These are phyloP conservation scores for Stenodera caucasica DNA, from an alignment of 2,888 invertebrate species.

Conservation along the genomic window DNA sequence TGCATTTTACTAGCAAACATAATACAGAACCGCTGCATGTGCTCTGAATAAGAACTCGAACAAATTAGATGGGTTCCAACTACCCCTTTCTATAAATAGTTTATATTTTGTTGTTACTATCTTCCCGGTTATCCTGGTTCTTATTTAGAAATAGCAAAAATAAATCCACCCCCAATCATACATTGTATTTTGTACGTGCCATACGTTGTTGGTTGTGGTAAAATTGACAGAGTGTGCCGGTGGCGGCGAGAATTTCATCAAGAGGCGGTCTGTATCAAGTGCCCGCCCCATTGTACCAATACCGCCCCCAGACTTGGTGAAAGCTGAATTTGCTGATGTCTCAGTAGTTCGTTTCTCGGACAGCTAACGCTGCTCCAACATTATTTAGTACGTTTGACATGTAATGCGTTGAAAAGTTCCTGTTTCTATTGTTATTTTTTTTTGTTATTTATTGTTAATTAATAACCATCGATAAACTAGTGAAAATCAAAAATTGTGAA, in stretches of 20 bases:
- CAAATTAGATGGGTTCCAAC: background rate
- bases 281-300: slow-evolving; percentile 32
- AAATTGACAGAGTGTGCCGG: slow-evolving; percentile 32
- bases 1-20: no score
- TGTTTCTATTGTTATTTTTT: slow-evolving; percentile 30
- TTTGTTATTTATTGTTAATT: slow-evolving; percentile 17
- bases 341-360: slow-evolving; percentile 29
- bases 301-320: slow-evolving; percentile 39
- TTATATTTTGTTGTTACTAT: background rate
- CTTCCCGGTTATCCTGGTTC: background rate
- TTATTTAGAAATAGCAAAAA: background rate
- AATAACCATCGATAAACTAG: background rate
- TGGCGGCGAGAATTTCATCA: background rate
- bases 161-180: background rate
- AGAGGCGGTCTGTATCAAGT: slow-evolving; percentile 1
- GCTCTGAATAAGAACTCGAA: background rate
- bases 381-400: slow-evolving; percentile 20
- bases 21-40: background rate
- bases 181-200: background rate
- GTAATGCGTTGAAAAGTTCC: slow-evolving; percentile 27
- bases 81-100: no score
- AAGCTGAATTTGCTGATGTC: slow-evolving; percentile 20
- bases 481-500: background rate
- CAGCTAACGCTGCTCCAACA: slow-evolving; percentile 13
- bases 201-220: slow-evolving; percentile 11